phyloP scores from a whole-genome alignment of 2,888 invertebrate species.

The Sinohyriopsis cumingii region DNA sequence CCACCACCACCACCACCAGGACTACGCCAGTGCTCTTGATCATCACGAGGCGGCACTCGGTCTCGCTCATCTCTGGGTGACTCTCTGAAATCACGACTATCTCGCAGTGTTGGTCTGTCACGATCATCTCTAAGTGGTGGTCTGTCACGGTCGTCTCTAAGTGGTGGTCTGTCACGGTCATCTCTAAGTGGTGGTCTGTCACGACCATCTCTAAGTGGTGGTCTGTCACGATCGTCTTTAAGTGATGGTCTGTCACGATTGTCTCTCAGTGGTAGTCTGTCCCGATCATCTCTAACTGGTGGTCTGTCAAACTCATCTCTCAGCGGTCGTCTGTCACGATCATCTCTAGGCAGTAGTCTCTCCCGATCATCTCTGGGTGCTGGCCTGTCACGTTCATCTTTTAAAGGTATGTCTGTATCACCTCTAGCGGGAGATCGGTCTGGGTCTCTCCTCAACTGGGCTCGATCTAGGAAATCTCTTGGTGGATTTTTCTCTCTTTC shows the following conservation, averaged over 20 bases:
- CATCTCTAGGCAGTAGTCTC: constrained; percentile 18
- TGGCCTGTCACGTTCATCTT: constrained; percentile 10
- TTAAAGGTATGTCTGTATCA: constrained; percentile 10
- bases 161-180: constrained; percentile 14
- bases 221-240: constrained; percentile 21
- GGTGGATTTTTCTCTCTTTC: constrained; percentile 13
- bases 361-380: constrained; percentile 14
- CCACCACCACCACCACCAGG: constrained; percentile 18
- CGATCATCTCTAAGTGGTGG: constrained; percentile 21
- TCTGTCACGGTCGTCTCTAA: constrained; percentile 23
- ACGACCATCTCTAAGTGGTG: constrained; percentile 20
- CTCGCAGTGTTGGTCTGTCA: constrained; percentile 18
- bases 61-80: constrained; percentile 9
- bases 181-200: constrained; percentile 30
- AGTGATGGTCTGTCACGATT: constrained; percentile 31
- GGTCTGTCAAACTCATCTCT: constrained; percentile 30
- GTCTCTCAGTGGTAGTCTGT: constrained; percentile 24
- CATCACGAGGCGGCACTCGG: constrained; percentile 17
- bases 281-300: constrained; percentile 27
- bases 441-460: constrained; percentile 13
- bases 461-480: constrained; percentile 16
- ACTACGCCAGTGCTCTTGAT: constrained; percentile 16
- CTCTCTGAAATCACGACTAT: constrained; percentile 29
- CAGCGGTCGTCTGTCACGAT: constrained; percentile 14
- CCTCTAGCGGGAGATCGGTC: constrained; percentile 12